Evolutionary conservation across 2,888 invertebrate genomes (phyloP).

Genomic region (Muschampia plurimacula): DNA sequence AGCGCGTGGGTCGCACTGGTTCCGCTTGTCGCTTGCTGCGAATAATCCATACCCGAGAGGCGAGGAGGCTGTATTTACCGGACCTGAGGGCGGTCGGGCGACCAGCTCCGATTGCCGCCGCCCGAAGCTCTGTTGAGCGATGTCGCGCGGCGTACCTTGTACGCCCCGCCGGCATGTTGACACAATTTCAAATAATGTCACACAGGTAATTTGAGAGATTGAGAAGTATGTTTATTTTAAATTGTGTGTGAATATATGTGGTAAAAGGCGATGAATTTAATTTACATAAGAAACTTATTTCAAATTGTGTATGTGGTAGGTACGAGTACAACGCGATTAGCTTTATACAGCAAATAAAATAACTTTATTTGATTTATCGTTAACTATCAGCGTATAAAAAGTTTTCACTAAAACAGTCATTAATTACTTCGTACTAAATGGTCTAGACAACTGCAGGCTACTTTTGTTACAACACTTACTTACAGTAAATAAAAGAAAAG

Average conservation of each 20-base stretch:
- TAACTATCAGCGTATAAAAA: slow-evolving; percentile 39
- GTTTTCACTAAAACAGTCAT: slow-evolving; percentile 47
- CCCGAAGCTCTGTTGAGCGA: slow-evolving; percentile 62
- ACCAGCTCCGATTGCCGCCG: slow-evolving; percentile 60
- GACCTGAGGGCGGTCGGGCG: slow-evolving; percentile 77
- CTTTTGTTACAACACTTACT: no score
- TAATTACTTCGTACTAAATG: slow-evolving; percentile 51
- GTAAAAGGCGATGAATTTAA: background rate
- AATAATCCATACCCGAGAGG: slow-evolving; percentile 83
- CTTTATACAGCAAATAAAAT: slow-evolving; percentile 17
- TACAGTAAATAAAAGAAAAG: no score
- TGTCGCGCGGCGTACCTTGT: slow-evolving; percentile 50
- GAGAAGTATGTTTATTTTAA: slow-evolving; percentile 60
- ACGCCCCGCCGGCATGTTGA: slow-evolving; percentile 71
- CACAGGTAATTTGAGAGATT: slow-evolving; percentile 63
- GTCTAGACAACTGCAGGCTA: slow-evolving; percentile 48
- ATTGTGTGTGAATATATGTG: background rate
- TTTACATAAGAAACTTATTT: no score
- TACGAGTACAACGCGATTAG: no score
- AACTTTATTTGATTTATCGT: slow-evolving; percentile 31
- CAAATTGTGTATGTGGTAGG: no score
- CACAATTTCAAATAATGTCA: slow-evolving; percentile 80
- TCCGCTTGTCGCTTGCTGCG: slow-evolving; percentile 69
- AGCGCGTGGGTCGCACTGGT: slow-evolving; percentile 78
- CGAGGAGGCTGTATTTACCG: slow-evolving; percentile 82